Conservation (phyloP, 2,113 vertebrate genomes). For the Tretioscincus oriximinensis region DNA sequence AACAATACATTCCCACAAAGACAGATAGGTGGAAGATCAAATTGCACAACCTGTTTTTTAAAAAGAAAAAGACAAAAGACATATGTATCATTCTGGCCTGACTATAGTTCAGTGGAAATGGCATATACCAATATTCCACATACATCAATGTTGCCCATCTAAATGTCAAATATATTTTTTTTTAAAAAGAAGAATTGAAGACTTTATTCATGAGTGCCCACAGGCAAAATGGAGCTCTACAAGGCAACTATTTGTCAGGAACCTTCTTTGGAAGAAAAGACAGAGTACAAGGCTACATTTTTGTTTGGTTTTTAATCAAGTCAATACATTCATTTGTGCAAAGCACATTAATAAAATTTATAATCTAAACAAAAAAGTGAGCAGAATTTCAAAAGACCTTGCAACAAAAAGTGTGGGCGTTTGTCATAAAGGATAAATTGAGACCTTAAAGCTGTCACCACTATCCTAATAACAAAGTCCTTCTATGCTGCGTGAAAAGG, state of each 20-base stretch:
- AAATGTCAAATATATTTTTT: neutral
- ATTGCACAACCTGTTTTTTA: constrained; percentile 1
- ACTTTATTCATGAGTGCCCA: neutral
- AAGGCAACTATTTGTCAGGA: neutral
- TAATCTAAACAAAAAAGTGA: neutral
- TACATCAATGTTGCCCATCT: neutral
- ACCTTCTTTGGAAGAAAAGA: neutral
- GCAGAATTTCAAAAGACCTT: too few species aligned
- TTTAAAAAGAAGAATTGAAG: neutral
- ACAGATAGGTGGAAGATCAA: neutral
- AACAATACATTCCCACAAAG: constrained; percentile 13
- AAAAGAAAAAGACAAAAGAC: neutral
- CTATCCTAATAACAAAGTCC: too few species aligned
- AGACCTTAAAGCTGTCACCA: too few species aligned
- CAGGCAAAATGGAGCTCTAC: neutral
- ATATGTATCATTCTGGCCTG: neutral
- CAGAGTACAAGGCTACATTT: too few species aligned
- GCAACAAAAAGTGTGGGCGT: too few species aligned
- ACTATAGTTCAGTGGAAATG: constrained; percentile 8
- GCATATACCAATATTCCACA: neutral
- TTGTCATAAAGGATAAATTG: too few species aligned
- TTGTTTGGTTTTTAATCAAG: neutral
- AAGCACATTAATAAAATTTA: neutral
- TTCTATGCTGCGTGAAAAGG: too few species aligned
- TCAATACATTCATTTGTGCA: neutral